Base-by-base conservation (phyloP, 2,888 invertebrate species). In the Caenorhabditis becei region DNA sequence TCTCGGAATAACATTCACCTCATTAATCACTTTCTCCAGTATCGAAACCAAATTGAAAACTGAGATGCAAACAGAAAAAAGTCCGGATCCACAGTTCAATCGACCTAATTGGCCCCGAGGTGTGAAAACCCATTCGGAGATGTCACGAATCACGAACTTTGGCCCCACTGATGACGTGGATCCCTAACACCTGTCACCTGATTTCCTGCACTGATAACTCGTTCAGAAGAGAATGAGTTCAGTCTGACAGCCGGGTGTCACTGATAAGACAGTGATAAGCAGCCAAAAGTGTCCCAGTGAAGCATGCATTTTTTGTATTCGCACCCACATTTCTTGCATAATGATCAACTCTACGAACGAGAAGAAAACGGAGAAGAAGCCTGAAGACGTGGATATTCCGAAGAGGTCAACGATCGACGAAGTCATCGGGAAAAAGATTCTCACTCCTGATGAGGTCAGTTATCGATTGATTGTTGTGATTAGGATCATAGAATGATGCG, bases 301-400 rank as follows among this genome's bases (percentile, higher is more conserved):
- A 49, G 56, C 56, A 66, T 59, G 74, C 65, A 66, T 59, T 74
- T 74, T 66, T 66, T 74, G 74, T 59, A 66, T 74, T 74, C 65
- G 23, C 59, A 37, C 41, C 41, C 32, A 41, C 16, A n/a, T n/a
- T 59, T 59, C n/a, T 66, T 47, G 65, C 74, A 74, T 74, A 74
- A 74, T 74, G 74, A 74, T 74, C 58, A 66, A 74, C 37, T 58
- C 37, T 18, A 4, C 49, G 18, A 56, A 18, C 10, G 18, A 61
- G 11, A 23, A 41, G 3, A 63, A 28, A 41, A 0, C 23, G 20
- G 32, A 58, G 59, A 74, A 58, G 44, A 66, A 41, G 23, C 37
- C 16, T 10, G 41, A 54, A 5, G 20, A 37, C 35, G 44, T 51
- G 7, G 32, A 32, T 23, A 28, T 16, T 8, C 37, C 49, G 20